Base-by-base conservation (phyloP, 2,888 invertebrate species). In the Tenthredo livida region DNA sequence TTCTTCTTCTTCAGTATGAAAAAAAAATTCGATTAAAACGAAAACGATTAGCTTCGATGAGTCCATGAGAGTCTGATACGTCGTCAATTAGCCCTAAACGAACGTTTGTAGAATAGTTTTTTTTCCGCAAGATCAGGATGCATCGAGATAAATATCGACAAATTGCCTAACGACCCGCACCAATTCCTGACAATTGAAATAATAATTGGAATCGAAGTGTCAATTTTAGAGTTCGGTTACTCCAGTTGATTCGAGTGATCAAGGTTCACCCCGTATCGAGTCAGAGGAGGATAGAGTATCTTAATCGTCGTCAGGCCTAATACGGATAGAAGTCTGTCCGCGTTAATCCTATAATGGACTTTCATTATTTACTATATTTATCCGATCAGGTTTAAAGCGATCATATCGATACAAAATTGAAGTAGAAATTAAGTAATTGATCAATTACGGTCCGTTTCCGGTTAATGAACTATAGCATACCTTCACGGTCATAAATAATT, bases 361-460 rank as follows among this genome's bases (percentile, higher is more conserved):
- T 77, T 54, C 15, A 6, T 80, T 58, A 61, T 61, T 80, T 40
- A 80, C 40, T 17, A 37, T 33, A 72, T 72, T 33, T n/a, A 58
- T 37, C 40, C 78, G 47, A 77, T 77, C 25, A 54, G 58, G 37
- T 58, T 50, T 40, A 37, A 80, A 80, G n/a, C 80, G 21, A 80
- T 61, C 61, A 29, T 25, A 80, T 61, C 78, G 58, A 80, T 80
- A 72, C n/a, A 15, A 86, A 88, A 89, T 88, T 90, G 89, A 88
- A 90, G 88, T 89, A 88, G 89, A 90, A 91, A 89, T 90, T 90
- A 90, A 90, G 88, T 89, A 89, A 91, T 90, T 88, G 89, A 80
- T 80, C 90, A 91, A 91, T 91, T 90, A 91, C 88, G 87, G 87
- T 40, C 50, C 1, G 10, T 47, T 73, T 73, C 72, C 77, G 77